phyloP scores from a whole-genome alignment of 2,113 vertebrate genomes.

The Eretmochelys imbricata region DNA sequence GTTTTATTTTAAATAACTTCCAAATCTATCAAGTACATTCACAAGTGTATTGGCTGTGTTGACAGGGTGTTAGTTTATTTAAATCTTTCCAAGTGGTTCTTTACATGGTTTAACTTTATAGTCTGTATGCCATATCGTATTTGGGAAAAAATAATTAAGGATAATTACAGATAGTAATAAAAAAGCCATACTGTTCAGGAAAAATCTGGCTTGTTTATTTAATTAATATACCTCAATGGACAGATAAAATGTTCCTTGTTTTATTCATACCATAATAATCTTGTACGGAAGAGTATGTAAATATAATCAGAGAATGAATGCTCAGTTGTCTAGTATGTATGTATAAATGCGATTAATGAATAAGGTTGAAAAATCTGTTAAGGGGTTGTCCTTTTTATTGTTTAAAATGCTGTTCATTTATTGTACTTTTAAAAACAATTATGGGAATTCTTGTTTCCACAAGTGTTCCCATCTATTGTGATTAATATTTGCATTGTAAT shows the following conservation, averaged over 20 bases:
- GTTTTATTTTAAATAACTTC: background rate
- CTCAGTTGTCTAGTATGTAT: background rate
- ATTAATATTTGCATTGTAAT: slow-evolving; percentile 67
- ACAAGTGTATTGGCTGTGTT: background rate
- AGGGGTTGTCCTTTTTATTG: slow-evolving; percentile 12
- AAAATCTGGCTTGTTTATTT: background rate
- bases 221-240: background rate
- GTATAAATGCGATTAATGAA: background rate
- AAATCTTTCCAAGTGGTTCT: background rate
- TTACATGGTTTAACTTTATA: background rate
- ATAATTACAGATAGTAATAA: background rate
- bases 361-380: background rate
- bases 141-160: background rate
- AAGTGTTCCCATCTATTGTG: slow-evolving; percentile 63
- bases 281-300: background rate
- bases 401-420: slow-evolving; percentile 56
- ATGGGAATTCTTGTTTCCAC: slow-evolving; percentile 69
- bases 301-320: background rate
- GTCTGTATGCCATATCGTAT: background rate
- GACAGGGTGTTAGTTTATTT: background rate
- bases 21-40: rapidly evolving
- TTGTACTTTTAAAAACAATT: slow-evolving; percentile 67
- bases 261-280: background rate
- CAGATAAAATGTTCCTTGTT: rapidly evolving
- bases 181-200: background rate